phyloP scores from a whole-genome alignment of 2,797 vertebrate genomes.

The Craterocephalus amniculus region DNA sequence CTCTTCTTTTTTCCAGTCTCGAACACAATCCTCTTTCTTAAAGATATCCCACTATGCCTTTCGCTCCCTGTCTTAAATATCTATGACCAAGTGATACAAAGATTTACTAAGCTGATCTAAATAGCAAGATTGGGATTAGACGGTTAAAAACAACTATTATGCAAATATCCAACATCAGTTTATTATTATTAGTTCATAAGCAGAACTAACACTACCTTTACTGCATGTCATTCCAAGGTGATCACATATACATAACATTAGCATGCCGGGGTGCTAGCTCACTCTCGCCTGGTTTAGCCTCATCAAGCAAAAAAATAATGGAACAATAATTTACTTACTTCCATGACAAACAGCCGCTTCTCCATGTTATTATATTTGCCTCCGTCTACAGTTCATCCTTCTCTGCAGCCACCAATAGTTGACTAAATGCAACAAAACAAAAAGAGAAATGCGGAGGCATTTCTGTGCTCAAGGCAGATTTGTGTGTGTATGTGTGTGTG shows the following conservation, averaged over 20 bases:
- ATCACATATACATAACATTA: constrained; percentile 17
- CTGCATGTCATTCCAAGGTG: constrained; percentile 17
- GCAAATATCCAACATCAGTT: neutral
- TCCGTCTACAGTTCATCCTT: constrained; percentile 34
- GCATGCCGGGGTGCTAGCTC: neutral
- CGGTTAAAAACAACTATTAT: neutral
- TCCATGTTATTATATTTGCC: constrained; percentile 43
- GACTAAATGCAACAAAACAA: constrained; percentile 19
- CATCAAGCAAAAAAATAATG: constrained; percentile 20
- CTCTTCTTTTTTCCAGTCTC: constrained; percentile 2
- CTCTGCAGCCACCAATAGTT: constrained; percentile 12
- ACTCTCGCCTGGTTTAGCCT: constrained; percentile 5
- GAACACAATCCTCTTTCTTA: constrained; percentile 25
- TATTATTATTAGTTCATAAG: no score
- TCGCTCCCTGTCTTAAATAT: neutral
- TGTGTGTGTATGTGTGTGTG: constrained; percentile 27
- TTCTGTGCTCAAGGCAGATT: constrained; percentile 47
- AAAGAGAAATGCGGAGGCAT: constrained; percentile 32
- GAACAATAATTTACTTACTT: constrained; percentile 53
- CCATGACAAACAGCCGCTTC: constrained; percentile 46
- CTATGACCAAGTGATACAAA: constrained; percentile 7
- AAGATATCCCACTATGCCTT: constrained; percentile 15
- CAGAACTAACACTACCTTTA: neutral
- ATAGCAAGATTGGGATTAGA: constrained; percentile 13
- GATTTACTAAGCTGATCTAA: constrained; percentile 24